These are phyloP conservation scores for Hystrix brachyura DNA, from an alignment of 2,113 vertebrate genomes.

Conservation along the genomic window DNA sequence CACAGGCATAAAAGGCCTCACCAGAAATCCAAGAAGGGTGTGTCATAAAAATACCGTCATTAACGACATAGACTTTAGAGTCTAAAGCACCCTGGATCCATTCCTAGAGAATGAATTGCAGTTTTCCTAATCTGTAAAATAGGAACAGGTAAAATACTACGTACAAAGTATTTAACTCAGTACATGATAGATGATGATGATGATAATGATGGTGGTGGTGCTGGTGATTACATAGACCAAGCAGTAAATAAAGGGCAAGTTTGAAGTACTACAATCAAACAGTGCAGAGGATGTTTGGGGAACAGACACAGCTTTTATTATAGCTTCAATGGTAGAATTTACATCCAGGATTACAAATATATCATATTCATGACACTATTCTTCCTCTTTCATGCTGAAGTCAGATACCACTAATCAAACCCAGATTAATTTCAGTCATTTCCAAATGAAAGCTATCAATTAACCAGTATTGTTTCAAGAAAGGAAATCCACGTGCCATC, in stretches of 20 bases:
- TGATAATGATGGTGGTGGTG: not conserved
- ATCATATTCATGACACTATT: not conserved
- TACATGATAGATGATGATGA: not conserved
- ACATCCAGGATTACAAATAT: not conserved
- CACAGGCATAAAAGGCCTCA: not conserved
- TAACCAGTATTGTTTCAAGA: not conserved
- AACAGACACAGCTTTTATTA: not conserved
- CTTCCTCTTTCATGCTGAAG: not conserved
- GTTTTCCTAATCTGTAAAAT: not conserved
- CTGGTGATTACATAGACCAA: not conserved
- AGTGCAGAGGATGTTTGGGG: not conserved
- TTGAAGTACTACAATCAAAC: not conserved
- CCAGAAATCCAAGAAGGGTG: not conserved
- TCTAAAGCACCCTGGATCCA: not conserved
- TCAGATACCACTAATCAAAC: conserved; percentile 61
- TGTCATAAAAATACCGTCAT: not conserved
- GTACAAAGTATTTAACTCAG: not conserved
- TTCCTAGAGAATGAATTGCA: conserved; percentile 32
- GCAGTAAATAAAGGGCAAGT: conserved; percentile 21
- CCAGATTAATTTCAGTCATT: not conserved
- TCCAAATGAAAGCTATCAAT: not conserved
- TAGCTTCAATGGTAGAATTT: not conserved
- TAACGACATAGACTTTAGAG: not conserved
- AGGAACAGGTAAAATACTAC: not conserved
- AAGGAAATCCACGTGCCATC: conserved; percentile 15